Evolutionary conservation across 2,888 invertebrate genomes (phyloP).

Genomic region (Rhingia campestris): DNA sequence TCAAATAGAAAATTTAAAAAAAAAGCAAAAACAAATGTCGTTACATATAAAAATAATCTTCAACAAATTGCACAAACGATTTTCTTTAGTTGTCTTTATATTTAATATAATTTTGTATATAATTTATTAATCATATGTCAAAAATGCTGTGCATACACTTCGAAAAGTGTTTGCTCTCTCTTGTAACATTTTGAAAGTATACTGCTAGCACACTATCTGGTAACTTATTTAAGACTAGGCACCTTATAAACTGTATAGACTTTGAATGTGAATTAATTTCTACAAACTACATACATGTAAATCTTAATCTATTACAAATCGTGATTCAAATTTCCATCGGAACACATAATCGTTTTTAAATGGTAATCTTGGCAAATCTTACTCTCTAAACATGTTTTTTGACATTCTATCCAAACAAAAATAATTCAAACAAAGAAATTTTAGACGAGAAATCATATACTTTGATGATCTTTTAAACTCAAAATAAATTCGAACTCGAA

Average conservation of each 20-base stretch:
- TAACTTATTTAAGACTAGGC: constrained; percentile 68
- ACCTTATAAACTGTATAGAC: constrained; percentile 48
- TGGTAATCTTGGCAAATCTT: constrained; percentile 42
- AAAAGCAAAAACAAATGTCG: too few relatives aligned
- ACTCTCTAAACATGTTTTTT: constrained; percentile 28
- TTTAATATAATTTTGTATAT: neutral
- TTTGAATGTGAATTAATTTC: constrained; percentile 18
- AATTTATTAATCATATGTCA: constrained; percentile 44
- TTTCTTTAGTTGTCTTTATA: neutral
- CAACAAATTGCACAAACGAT: too few relatives aligned
- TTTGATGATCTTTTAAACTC: too few relatives aligned
- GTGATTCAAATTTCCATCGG: constrained; percentile 28
- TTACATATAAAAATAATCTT: too few relatives aligned
- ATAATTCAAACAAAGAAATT: neutral
- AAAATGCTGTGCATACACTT: constrained; percentile 19
- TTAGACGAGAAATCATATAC: too few relatives aligned
- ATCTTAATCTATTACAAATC: constrained; percentile 29
- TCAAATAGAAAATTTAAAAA: too few relatives aligned
- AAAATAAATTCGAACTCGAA: neutral
- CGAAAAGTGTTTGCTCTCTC: constrained; percentile 1
- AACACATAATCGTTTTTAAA: constrained; percentile 36
- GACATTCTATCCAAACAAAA: constrained; percentile 12
- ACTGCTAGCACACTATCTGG: constrained; percentile 42
- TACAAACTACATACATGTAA: constrained; percentile 41
- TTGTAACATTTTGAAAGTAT: constrained; percentile 37